phyloP scores from a whole-genome alignment of 2,797 vertebrate genomes.

The Glossophaga mutica region DNA sequence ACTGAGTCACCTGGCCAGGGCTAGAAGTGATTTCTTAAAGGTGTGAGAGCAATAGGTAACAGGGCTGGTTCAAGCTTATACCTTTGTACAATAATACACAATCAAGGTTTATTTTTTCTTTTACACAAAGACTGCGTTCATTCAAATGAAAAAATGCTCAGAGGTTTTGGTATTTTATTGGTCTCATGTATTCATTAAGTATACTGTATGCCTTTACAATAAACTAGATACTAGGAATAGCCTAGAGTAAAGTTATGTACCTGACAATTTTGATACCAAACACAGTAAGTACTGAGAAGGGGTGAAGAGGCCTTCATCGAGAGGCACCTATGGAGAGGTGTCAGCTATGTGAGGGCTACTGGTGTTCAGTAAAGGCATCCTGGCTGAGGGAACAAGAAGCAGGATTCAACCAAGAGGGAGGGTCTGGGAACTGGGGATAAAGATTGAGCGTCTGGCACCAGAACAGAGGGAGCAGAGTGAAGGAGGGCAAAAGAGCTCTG shows the following conservation, averaged over 20 bases:
- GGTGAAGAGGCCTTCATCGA: no score
- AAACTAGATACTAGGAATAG: not conserved
- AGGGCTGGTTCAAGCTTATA: not conserved
- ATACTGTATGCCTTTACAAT: not conserved
- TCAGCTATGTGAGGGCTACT: not conserved
- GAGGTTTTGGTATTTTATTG: not conserved
- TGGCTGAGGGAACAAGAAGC: not conserved
- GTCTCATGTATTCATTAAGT: not conserved
- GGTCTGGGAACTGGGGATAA: fast-evolving
- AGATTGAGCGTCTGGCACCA: not conserved
- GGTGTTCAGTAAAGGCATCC: not conserved
- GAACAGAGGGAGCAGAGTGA: not conserved
- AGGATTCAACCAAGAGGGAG: not conserved
- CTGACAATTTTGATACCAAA: fast-evolving
- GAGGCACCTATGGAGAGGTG: fast-evolving
- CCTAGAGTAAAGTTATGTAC: not conserved
- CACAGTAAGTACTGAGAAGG: not conserved
- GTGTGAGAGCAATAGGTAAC: not conserved
- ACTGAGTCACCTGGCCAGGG: no score
- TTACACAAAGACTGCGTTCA: not conserved
- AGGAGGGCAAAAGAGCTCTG: no score
- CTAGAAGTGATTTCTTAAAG: not conserved
- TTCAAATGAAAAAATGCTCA: not conserved
- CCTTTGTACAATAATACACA: not conserved
- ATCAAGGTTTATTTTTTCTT: not conserved